These are phyloP conservation scores for Lytechinus variegatus DNA, from an alignment of 35 echinoderm and acorn worm species.

Conservation along the genomic window DNA sequence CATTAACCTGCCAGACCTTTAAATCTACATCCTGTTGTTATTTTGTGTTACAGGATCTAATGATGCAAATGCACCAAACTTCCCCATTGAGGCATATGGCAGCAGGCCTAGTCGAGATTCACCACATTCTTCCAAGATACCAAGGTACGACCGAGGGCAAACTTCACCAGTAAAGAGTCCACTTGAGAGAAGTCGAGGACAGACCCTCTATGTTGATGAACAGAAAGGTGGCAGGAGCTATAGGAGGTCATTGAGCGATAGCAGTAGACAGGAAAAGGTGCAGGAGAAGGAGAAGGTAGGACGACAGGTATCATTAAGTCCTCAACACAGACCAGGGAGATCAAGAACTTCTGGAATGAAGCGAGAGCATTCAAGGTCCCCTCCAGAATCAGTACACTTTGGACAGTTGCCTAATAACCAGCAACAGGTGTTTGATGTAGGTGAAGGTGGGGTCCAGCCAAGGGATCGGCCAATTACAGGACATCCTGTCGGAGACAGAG, in stretches of 20 bases:
- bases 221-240: not conserved
- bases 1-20: not conserved
- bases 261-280: conserved; percentile 20
- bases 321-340: conserved; percentile 30
- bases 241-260: conserved; percentile 35
- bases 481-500: conserved; percentile 23
- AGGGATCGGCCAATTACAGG: not conserved
- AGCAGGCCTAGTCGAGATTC: conserved; percentile 61
- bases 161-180: conserved; percentile 40
- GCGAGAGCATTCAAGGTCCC: conserved; percentile 20
- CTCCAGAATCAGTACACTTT: not conserved
- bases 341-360: conserved; percentile 22
- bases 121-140: conserved; percentile 63
- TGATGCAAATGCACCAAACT: conserved; percentile 86
- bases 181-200: conserved; percentile 1
- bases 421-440: not conserved
- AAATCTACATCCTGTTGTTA: not conserved
- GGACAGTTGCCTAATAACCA: not conserved
- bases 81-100: conserved; percentile 72
- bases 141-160: conserved; percentile 48
- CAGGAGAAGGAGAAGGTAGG: not conserved
- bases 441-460: not conserved
- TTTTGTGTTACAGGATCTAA: conserved; percentile 76
- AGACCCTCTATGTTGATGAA: not conserved
- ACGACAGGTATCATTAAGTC: conserved; percentile 29